Evolutionary conservation across 2,797 vertebrate genomes (phyloP).

Genomic region (Mycteria americana): DNA sequence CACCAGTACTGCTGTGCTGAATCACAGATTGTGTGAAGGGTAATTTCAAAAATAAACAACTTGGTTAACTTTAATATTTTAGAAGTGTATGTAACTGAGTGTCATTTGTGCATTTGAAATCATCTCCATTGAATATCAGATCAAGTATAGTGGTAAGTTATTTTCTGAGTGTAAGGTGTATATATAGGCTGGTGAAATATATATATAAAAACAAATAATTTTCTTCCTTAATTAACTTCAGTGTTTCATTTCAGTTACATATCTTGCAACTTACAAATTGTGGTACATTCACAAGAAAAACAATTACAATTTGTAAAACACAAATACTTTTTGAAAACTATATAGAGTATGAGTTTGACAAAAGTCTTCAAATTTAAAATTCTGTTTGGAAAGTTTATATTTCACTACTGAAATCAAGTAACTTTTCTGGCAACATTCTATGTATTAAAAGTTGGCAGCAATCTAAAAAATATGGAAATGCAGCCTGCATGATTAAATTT

Average conservation of each 20-base stretch:
- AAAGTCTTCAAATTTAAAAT: background rate
- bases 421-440: background rate
- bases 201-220: background rate
- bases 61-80: background rate
- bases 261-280: background rate
- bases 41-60: background rate
- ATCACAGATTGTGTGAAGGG: background rate
- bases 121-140: background rate
- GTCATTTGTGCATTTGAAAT: background rate
- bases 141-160: background rate
- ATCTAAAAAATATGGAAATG: constrained; percentile 16
- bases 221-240: background rate
- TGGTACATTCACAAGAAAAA: background rate
- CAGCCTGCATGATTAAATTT: constrained; percentile 40
- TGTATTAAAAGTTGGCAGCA: constrained; percentile 7
- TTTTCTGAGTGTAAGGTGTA: background rate
- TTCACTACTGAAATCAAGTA: constrained; percentile 6
- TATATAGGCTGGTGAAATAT: background rate
- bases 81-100: background rate
- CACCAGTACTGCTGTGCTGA: background rate
- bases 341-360: background rate
- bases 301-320: background rate
- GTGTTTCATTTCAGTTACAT: background rate
- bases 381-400: constrained; percentile 3
- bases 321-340: background rate